phyloP scores from a whole-genome alignment of 2,797 vertebrate species.

The Anguilla pacifica region DNA sequence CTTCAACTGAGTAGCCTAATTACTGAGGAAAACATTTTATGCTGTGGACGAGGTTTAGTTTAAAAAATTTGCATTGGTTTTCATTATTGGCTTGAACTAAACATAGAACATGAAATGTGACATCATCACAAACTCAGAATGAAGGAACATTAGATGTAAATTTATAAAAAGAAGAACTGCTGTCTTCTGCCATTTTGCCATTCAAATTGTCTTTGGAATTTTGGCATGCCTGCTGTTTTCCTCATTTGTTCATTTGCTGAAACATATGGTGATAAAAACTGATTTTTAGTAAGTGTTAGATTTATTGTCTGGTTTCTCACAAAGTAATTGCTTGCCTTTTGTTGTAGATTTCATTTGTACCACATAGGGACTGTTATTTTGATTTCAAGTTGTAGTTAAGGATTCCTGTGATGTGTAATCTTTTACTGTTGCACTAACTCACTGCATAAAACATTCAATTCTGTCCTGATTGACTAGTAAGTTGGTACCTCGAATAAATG shows the following conservation, averaged over 20 bases:
- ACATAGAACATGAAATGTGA: not conserved
- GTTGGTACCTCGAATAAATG: not conserved
- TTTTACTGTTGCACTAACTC: not conserved
- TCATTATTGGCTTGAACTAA: no score
- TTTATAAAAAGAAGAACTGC: not conserved
- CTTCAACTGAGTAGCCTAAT: not conserved
- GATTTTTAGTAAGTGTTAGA: not conserved
- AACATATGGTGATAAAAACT: not conserved
- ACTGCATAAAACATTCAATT: not conserved
- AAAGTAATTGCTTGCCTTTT: not conserved
- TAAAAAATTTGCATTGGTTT: not conserved
- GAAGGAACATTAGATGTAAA: not conserved
- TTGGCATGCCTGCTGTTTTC: not conserved
- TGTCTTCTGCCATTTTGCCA: not conserved
- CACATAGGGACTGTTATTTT: not conserved
- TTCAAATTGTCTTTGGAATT: not conserved
- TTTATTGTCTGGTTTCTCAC: not conserved
- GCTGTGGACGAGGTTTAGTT: not conserved
- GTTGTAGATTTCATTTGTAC: not conserved
- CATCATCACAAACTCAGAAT: not conserved
- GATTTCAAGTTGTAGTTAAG: not conserved
- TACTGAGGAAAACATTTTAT: not conserved
- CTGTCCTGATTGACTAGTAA: not conserved
- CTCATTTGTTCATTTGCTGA: not conserved
- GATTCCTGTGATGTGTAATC: not conserved